These are phyloP conservation scores for Platerodrilus igneus DNA, from an alignment of 2,888 invertebrate species.

Conservation along the genomic window DNA sequence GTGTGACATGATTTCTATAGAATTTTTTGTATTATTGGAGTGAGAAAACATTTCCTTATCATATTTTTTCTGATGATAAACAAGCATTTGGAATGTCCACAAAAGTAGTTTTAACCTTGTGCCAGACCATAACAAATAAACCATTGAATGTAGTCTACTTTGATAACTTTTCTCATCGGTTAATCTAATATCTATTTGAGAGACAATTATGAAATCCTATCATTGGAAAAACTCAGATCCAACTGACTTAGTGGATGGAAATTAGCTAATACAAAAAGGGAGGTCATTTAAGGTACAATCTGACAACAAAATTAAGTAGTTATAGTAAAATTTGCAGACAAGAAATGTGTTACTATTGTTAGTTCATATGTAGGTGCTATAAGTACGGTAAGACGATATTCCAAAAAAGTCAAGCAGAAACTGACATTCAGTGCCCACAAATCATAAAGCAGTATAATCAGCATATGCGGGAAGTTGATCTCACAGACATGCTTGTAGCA, in stretches of 20 bases:
- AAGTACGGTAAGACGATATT: too few species aligned
- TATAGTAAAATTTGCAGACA: not conserved
- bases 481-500: constrained; percentile 3
- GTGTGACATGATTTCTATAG: too few species aligned
- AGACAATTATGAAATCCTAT: too few species aligned
- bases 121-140: constrained; percentile 2
- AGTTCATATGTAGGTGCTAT: constrained; percentile 3
- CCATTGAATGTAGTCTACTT: constrained; percentile 1
- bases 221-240: constrained; percentile 1
- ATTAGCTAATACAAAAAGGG: not conserved
- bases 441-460: constrained; percentile 4
- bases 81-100: constrained; percentile 4
- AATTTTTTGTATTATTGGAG: too few species aligned
- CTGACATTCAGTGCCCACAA: not conserved
- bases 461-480: constrained; percentile 1
- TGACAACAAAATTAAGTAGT: constrained; percentile 3
- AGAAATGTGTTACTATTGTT: not conserved
- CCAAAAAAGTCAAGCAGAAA: not conserved
- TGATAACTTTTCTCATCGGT: too few species aligned
- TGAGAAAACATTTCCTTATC: constrained; percentile 1
- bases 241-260: not conserved
- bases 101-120: constrained; percentile 1
- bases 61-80: constrained; percentile 2
- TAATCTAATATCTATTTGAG: too few species aligned
- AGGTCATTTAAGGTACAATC: not conserved